Evolutionary conservation across 1,140 invertebrate species (phyloP).

Genomic region (fruit fly (Drosophila melanogaster)): Release_6_plus_ISO1_MT NT_033779.5:12768501-12769000

Average conservation of each 20-base stretch:
- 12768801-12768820: conserved; percentile 10
- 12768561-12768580: conserved; percentile 14
- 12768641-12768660: conserved; percentile 58
- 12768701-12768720: conserved; percentile 60
- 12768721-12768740: conserved; percentile 41
- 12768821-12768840: conserved; percentile 1
- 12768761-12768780: conserved; percentile 19
- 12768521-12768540: conserved; percentile 79
- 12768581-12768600: conserved; percentile 35
- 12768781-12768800: conserved; percentile 12
- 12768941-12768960: too few species aligned
- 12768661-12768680: conserved; percentile 57
- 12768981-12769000: not conserved
- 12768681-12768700: conserved; percentile 60
- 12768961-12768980: too few species aligned
- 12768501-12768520: conserved; percentile 64
- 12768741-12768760: conserved; percentile 25
- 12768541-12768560: conserved; percentile 38
- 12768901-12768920: too few species aligned
- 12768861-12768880: too few species aligned
- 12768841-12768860: not conserved
- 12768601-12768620: conserved; percentile 49
- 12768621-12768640: conserved; percentile 25
- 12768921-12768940: too few species aligned
- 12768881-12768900: too few species aligned